Evolutionary conservation across 1,140 invertebrate genomes (phyloP).

Genomic region (Drosophila insularis): DNA sequence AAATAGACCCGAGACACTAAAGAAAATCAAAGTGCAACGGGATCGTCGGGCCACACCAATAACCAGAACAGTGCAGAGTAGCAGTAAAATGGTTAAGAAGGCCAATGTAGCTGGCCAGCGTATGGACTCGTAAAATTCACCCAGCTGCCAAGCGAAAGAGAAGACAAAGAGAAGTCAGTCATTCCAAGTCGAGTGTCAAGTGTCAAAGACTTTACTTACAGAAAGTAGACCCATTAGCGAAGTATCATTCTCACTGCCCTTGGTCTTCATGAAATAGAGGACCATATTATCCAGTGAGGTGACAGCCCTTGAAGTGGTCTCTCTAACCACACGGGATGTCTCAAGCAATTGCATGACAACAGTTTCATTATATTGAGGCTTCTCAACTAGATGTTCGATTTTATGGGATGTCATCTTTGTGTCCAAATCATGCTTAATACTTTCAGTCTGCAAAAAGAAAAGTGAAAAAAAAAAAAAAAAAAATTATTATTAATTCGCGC

Average conservation of each 20-base stretch:
- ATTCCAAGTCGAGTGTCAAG: not conserved
- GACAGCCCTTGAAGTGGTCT: constrained; percentile 88
- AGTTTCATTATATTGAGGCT: constrained; percentile 89
- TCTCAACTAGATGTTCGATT: constrained; percentile 88
- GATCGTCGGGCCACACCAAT: constrained; percentile 92
- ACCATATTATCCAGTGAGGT: constrained; percentile 83
- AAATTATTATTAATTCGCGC: not conserved
- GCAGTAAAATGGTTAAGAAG: constrained; percentile 88
- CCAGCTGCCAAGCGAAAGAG: constrained; percentile 47
- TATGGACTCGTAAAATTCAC: constrained; percentile 85
- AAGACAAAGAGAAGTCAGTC: not conserved
- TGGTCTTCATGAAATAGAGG: constrained; percentile 88
- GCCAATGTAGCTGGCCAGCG: constrained; percentile 92
- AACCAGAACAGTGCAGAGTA: constrained; percentile 91
- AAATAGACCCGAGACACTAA: constrained; percentile 89
- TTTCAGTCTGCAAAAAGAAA: constrained; percentile 65
- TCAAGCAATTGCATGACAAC: constrained; percentile 86
- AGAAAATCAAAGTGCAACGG: constrained; percentile 91
- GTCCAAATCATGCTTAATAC: constrained; percentile 79
- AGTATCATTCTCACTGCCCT: constrained; percentile 86
- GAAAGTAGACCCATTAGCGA: constrained; percentile 86
- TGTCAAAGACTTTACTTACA: constrained; percentile 75
- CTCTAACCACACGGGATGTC: constrained; percentile 86
- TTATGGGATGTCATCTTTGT: constrained; percentile 83
- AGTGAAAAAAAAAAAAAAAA: constrained; percentile 12